phyloP scores from a whole-genome alignment of 2,113 vertebrate species.

The Hiodon tergisus region DNA sequence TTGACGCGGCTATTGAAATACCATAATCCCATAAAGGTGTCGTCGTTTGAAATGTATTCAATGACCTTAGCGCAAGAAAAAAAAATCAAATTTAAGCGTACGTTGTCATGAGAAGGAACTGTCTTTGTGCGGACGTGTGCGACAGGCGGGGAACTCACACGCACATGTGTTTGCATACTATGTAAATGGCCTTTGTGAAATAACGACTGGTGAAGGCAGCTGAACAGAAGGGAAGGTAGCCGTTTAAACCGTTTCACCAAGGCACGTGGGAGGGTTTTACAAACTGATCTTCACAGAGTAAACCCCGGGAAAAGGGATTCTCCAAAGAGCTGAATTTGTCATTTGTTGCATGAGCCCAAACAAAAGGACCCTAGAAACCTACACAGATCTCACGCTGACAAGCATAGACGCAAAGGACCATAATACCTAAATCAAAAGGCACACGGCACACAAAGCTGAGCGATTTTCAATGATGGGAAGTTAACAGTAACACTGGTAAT shows the following conservation, averaged over 20 bases:
- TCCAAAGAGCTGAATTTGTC: neutral
- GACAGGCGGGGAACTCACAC: neutral
- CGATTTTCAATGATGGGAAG: neutral
- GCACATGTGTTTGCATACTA: neutral
- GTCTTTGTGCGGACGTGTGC: neutral
- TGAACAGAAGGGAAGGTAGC: constrained; percentile 11
- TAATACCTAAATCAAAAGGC: neutral
- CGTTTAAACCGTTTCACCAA: constrained; percentile 18
- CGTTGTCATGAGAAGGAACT: neutral
- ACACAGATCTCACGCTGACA: constrained; percentile 20
- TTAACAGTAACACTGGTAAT: constrained; percentile 7
- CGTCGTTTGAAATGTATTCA: neutral
- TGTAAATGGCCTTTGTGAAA: neutral
- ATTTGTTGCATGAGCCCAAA: constrained; percentile 14
- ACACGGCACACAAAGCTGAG: neutral
- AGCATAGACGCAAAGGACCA: constrained; percentile 13
- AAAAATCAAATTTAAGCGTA: neutral
- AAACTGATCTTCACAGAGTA: constrained; percentile 16
- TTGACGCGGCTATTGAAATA: neutral
- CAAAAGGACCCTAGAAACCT: constrained; percentile 13
- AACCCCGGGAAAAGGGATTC: constrained; percentile 17
- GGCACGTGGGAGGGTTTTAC: constrained; percentile 25
- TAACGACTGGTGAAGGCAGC: neutral
- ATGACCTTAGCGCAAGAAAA: neutral
- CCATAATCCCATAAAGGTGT: neutral